Percentiles rank a stretch among this genome's conserved stretches.
Conservation (phyloP, 2,888 invertebrate species). For the Drosophila ustulata region DNA sequence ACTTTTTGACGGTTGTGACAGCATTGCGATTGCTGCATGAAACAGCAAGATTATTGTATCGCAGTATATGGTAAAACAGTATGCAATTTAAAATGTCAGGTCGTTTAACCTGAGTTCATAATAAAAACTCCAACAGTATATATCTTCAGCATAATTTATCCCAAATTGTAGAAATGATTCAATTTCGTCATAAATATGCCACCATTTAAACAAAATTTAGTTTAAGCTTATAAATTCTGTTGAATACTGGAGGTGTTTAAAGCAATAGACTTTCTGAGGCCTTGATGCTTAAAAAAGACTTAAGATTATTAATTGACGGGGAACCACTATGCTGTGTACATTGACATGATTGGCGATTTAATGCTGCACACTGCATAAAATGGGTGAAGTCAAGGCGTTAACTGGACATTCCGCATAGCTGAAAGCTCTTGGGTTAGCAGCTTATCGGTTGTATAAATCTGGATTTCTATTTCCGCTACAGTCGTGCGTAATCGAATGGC, state of each 20-base stretch:
- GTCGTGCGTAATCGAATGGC: slow-evolving; percentile 57
- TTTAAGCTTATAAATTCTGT: neutral
- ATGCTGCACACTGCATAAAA: slow-evolving; percentile 18
- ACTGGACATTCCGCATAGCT: slow-evolving; percentile 25
- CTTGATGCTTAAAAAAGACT: slow-evolving; percentile 16
- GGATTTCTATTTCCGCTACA: slow-evolving; percentile 66
- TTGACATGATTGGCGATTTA: slow-evolving; percentile 73
- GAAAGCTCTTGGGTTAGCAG: slow-evolving; percentile 34
- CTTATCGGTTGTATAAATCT: slow-evolving; percentile 57
- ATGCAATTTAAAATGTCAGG: slow-evolving; percentile 72
- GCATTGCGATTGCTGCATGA: slow-evolving; percentile 32
- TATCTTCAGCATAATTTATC: too few species aligned
- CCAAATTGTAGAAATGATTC: too few species aligned
- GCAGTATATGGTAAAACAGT: slow-evolving; percentile 62
- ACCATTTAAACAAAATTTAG: too few species aligned
- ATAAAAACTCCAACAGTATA: too few species aligned
- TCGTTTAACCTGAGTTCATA: slow-evolving; percentile 9
- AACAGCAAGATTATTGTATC: slow-evolving; percentile 59
- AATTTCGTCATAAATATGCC: too few species aligned
- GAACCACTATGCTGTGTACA: slow-evolving; percentile 68
- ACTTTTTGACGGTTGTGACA: slow-evolving; percentile 52
- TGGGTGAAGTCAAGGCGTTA: slow-evolving; percentile 34
- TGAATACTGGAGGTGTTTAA: neutral
- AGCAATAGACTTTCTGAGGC: neutral
- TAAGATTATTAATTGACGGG: slow-evolving; percentile 64